Evolutionary conservation across 2,797 vertebrate species (phyloP), one percentile per base, ranked within the genome.

Genomic region (Alosa sapidissima): DNA sequence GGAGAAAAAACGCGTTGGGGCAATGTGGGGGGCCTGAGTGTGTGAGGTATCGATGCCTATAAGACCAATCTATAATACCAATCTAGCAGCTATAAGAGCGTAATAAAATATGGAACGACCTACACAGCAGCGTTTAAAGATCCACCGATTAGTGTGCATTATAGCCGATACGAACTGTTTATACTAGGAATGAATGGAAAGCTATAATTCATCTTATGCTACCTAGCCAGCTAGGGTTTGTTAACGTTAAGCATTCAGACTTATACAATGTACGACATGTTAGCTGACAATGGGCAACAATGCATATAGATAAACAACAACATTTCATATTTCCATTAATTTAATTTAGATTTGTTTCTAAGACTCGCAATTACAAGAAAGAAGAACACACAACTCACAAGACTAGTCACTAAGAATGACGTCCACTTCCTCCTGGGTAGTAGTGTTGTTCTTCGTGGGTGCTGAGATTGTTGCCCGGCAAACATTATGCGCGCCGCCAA

Each of bases 311-410:
- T 82, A 85, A 84, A 13, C n/a, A 21, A 5, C 16, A 21, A 55
- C 1, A 1, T 7, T 8, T 2, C 0, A 82, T 11, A 54, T 68
- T 87, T 87, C 82, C 47, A 89, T 88, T 88, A 54, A 84, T 51
- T 81, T 13, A 48, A 78, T 48, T 2, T 21, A 9, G 14, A 82
- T 33, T 13, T 1, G 51, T 41, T 83, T 81, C n/a, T 83, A 75
- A 60, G 81, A 49, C 65, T 14, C 49, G 16, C 60, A 45, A 78
- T 45, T 45, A 78, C 8, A 36, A 13, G 36, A 41, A 72, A 16
- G 6, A 82, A 87, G 6, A 82, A 87, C 81, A 86, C 95, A 94
- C 94, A 94, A 94, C 93, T 95, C 94, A 95, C 94, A 86, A 41
- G 72, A 90, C 88, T 90, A 91, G 85, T 85, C 62, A 86, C 91